A percentile compares a stretch with the other conserved stretches of the same genome.
Conservation (phyloP, 2,888 invertebrate genomes). For the Panopea generosa region DNA sequence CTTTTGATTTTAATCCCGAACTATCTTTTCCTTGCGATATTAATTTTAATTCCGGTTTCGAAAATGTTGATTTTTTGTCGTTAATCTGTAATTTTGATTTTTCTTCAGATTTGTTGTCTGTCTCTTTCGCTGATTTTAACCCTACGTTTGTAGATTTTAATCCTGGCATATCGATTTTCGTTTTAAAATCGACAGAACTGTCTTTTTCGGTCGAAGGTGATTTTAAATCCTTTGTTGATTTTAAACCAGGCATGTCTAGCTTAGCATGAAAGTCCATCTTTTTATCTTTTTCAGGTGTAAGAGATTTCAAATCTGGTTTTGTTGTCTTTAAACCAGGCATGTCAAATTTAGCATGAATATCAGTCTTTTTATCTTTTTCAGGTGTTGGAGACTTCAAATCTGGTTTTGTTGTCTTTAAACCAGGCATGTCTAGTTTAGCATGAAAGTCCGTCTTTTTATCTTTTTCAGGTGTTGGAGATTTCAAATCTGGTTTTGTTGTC, state of each 20-base stretch:
- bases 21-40: no score
- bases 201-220: constrained; percentile 21
- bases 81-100: no score
- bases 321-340: constrained; percentile 2
- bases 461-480: neutral
- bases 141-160: neutral
- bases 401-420: neutral
- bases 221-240: neutral
- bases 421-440: neutral
- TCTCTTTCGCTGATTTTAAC: neutral
- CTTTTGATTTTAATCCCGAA: constrained; percentile 1
- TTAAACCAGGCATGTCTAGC: neutral
- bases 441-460: no score
- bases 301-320: neutral
- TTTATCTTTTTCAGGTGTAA: no score
- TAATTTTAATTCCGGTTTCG: no score
- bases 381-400: neutral
- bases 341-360: no score
- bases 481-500: neutral
- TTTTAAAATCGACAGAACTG: constrained; percentile 17
- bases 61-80: no score
- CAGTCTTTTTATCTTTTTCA: no score
- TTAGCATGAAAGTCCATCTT: no score
- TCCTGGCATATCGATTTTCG: constrained; percentile 18
- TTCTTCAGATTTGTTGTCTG: neutral